Percentiles rank a stretch among this genome's conserved stretches.
Conservation (phyloP, 2,113 vertebrate species). For the Glareola pratincola region DNA sequence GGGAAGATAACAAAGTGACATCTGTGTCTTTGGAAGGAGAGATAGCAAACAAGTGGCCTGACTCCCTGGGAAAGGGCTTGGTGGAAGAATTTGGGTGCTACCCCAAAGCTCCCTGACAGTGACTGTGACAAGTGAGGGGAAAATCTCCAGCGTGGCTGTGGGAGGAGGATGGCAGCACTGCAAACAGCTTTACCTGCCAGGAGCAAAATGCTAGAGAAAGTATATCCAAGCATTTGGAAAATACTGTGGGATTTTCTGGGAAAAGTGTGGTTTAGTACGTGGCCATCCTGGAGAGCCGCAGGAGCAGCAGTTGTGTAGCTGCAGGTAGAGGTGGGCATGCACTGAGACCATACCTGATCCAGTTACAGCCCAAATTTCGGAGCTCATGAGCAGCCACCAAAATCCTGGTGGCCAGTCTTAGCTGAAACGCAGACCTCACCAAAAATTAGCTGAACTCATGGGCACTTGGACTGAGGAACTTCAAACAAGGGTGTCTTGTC, state of each 20-base stretch:
- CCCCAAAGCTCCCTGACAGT: not conserved
- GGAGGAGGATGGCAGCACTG: not conserved
- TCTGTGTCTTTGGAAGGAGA: not conserved
- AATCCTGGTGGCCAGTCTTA: not conserved
- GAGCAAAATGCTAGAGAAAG: not conserved
- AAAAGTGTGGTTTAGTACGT: not conserved
- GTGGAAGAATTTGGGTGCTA: not conserved
- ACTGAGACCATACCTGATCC: accelerated
- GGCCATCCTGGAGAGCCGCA: not conserved
- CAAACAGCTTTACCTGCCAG: not conserved
- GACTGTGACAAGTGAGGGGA: not conserved
- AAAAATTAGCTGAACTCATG: not conserved
- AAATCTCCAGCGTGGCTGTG: not conserved
- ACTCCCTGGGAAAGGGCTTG: not conserved
- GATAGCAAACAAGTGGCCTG: not conserved
- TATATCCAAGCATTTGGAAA: not conserved
- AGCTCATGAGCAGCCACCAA: not conserved
- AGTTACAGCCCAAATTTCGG: not conserved
- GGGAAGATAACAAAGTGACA: not conserved
- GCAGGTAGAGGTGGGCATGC: not conserved
- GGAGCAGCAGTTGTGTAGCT: not conserved
- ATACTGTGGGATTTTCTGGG: not conserved
- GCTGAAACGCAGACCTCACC: not conserved
- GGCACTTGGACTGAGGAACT: not conserved
- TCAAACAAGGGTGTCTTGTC: not conserved